A percentile compares a stretch with the other conserved stretches of the same genome.
Evolutionary conservation across 35 echinoderm and acorn worm genomes (phyloP).

Genomic region (Patiria miniata): DNA sequence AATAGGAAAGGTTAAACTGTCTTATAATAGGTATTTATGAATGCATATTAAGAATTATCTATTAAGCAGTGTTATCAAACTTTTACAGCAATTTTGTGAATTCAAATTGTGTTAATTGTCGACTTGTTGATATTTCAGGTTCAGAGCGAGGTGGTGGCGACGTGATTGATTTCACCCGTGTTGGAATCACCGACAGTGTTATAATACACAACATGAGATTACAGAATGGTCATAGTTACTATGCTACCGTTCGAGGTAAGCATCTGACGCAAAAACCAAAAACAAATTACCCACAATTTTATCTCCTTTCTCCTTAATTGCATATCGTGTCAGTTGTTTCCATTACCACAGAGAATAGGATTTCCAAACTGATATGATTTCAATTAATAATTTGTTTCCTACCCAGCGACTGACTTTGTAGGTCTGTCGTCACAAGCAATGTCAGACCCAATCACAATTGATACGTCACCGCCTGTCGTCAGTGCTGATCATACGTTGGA

Average conservation of each 20-base stretch:
- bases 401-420: slow-evolving; percentile 42
- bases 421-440: slow-evolving; percentile 6
- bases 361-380: too few relatives aligned
- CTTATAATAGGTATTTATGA: too few relatives aligned
- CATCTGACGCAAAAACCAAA: not conserved
- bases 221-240: slow-evolving; percentile 41
- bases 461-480: slow-evolving; percentile 22
- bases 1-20: too few relatives aligned
- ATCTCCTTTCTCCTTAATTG: too few relatives aligned
- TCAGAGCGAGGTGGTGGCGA: slow-evolving; percentile 9
- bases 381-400: too few relatives aligned
- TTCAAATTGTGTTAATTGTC: too few relatives aligned
- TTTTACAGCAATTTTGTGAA: too few relatives aligned
- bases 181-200: slow-evolving; percentile 20
- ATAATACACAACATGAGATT: slow-evolving; percentile 24
- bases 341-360: too few relatives aligned
- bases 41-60: too few relatives aligned
- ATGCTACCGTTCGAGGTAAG: slow-evolving; percentile 42
- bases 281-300: too few relatives aligned
- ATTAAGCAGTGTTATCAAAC: too few relatives aligned
- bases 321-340: too few relatives aligned
- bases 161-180: slow-evolving; percentile 19
- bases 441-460: slow-evolving; percentile 26
- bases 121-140: slow-evolving; percentile 30
- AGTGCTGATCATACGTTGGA: slow-evolving; percentile 18